A percentile compares a stretch with the other conserved stretches of the same genome.
Conservation (phyloP, 2,113 vertebrate genomes). For the Brachionichthys hirsutus region DNA sequence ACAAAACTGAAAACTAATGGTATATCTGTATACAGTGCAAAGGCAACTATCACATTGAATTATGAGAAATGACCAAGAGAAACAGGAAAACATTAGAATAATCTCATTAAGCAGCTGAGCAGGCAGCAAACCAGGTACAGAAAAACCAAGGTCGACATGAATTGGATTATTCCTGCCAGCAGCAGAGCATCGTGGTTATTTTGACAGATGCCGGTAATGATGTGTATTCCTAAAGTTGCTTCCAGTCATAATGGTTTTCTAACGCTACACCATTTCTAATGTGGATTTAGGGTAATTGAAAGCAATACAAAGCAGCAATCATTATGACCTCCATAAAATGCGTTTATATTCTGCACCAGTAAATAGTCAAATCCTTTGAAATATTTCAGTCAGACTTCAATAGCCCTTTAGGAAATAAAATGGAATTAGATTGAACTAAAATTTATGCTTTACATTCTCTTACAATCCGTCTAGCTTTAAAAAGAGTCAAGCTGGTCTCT, state of each 20-base stretch:
- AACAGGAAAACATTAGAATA: conserved; percentile 24
- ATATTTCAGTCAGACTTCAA: background rate
- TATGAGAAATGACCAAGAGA: conserved; percentile 1
- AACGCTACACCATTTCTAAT: background rate
- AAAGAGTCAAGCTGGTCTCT: too few relatives aligned
- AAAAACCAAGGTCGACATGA: background rate
- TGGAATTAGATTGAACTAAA: background rate
- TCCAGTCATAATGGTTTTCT: background rate
- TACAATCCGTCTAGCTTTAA: too few relatives aligned
- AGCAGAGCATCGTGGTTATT: background rate
- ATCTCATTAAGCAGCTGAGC: conserved; percentile 37
- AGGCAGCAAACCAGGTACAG: conserved; percentile 8
- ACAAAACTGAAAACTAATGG: too few relatives aligned
- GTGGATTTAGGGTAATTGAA: background rate
- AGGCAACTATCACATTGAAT: background rate
- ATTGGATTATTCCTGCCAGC: conserved; percentile 28
- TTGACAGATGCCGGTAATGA: too few relatives aligned
- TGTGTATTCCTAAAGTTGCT: background rate
- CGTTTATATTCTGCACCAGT: background rate
- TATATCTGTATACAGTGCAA: too few relatives aligned
- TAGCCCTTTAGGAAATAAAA: background rate
- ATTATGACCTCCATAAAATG: background rate
- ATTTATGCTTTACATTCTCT: too few relatives aligned
- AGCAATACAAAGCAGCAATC: background rate
- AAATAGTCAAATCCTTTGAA: too few relatives aligned